These are phyloP conservation scores for Leptopilina boulardi DNA, from an alignment of 1,140 invertebrate species.

Conservation along the genomic window DNA sequence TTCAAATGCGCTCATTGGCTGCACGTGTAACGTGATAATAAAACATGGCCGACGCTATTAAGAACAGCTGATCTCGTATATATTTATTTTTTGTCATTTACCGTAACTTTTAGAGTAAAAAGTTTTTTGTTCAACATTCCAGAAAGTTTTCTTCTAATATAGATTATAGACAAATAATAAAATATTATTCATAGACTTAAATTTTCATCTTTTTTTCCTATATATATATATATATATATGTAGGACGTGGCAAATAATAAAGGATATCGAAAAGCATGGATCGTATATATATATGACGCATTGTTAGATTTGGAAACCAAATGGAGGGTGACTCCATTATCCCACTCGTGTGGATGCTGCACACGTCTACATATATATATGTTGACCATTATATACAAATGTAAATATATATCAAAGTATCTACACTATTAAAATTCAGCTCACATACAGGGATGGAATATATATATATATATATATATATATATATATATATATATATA, in stretches of 20 bases:
- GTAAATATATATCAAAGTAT: background rate
- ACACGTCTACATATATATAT: background rate
- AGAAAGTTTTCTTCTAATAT: no score
- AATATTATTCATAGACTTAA: no score
- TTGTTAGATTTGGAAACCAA: background rate
- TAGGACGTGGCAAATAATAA: background rate
- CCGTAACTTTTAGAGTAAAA: background rate
- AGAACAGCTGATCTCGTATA: background rate
- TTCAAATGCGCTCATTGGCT: background rate
- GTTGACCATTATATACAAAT: background rate
- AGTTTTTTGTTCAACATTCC: no score
- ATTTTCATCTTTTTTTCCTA: no score
- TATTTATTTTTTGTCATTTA: background rate
- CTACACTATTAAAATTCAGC: background rate
- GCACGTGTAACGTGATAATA: background rate
- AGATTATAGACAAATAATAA: no score
- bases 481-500: no score
- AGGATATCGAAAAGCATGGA: conserved; percentile 14
- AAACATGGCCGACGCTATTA: background rate
- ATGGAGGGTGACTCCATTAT: conserved; percentile 13
- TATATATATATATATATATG: no score
- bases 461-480: background rate
- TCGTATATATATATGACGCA: background rate
- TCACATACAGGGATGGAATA: background rate
- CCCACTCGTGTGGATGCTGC: background rate